These are phyloP conservation scores for Laticauda colubrina DNA, from an alignment of 2,113 vertebrate species.

Conservation along the genomic window DNA sequence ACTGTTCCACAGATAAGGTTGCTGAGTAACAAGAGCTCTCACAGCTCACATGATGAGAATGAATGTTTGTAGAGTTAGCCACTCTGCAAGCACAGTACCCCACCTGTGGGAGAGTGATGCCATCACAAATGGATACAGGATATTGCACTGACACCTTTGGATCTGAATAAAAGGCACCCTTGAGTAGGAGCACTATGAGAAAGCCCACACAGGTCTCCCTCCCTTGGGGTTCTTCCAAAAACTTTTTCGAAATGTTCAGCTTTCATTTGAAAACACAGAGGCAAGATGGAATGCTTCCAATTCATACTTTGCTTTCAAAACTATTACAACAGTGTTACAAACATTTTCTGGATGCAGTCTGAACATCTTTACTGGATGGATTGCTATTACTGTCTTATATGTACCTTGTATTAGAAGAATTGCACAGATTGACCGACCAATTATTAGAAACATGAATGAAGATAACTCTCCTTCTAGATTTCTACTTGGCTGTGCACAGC, in stretches of 20 bases:
- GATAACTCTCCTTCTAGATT: neutral
- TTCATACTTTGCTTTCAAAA: neutral
- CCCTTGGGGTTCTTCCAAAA: neutral
- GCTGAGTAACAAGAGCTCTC: neutral
- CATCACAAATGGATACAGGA: neutral
- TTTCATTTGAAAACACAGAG: neutral
- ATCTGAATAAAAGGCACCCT: neutral
- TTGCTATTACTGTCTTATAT: neutral
- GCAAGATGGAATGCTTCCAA: neutral
- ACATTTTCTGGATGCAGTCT: neutral
- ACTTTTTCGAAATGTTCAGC: neutral
- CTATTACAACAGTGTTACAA: neutral
- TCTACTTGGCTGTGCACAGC: neutral
- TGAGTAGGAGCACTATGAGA: neutral
- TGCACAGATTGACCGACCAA: neutral
- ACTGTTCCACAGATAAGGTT: neutral
- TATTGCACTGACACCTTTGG: neutral
- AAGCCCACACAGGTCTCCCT: neutral
- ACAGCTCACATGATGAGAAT: neutral
- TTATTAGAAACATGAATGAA: neutral
- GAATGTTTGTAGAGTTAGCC: neutral
- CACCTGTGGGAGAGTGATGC: neutral
- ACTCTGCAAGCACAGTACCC: conserved; percentile 7
- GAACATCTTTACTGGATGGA: neutral
- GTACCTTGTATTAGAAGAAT: neutral